A percentile compares a stretch with the other conserved stretches of the same genome.
These are phyloP conservation scores for Blera fallax DNA, from an alignment of 2,888 invertebrate genomes.

Conservation along the genomic window DNA sequence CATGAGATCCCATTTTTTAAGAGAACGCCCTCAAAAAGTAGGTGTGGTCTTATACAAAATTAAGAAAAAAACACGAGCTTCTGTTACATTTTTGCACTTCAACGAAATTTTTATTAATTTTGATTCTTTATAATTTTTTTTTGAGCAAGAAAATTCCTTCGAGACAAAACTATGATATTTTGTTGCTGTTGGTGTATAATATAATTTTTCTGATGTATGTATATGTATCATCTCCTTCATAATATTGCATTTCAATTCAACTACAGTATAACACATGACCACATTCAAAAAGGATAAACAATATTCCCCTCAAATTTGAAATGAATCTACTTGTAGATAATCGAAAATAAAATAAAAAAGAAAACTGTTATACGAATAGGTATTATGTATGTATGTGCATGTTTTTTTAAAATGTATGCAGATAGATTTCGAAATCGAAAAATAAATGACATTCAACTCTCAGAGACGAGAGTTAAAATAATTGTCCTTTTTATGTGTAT, in stretches of 20 bases:
- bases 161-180: constrained; percentile 52
- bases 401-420: background rate
- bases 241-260: constrained; percentile 28
- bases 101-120: constrained; percentile 9
- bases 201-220: background rate
- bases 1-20: too few species aligned
- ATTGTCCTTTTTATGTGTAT: background rate
- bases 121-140: background rate
- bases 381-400: background rate
- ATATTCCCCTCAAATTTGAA: constrained; percentile 10
- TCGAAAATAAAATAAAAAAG: background rate
- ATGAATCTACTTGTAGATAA: too few species aligned
- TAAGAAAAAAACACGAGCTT: background rate
- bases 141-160: constrained; percentile 61
- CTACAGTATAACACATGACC: constrained; percentile 49
- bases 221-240: background rate
- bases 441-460: constrained; percentile 7
- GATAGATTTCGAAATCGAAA: constrained; percentile 45
- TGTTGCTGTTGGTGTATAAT: constrained; percentile 25
- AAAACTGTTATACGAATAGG: background rate
- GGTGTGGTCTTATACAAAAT: too few species aligned
- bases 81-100: background rate
- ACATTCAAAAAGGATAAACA: constrained; percentile 31
- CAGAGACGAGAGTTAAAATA: background rate
- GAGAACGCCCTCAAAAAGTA: too few species aligned